These are phyloP conservation scores for Aphodius sticticus DNA, from an alignment of 2,888 invertebrate species.

Conservation along the genomic window DNA sequence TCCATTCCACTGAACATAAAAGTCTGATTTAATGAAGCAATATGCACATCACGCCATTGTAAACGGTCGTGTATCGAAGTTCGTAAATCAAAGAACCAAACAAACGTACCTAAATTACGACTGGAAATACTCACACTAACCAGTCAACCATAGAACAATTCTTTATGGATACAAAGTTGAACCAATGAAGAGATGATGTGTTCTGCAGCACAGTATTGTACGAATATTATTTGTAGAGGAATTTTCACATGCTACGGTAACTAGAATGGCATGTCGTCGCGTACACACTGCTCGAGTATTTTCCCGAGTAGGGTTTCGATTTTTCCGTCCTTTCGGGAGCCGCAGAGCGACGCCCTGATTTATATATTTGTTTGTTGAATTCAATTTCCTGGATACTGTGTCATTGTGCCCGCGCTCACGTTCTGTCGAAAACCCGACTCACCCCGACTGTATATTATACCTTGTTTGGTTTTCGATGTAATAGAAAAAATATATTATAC, in stretches of 20 bases:
- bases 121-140: not conserved
- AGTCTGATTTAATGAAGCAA: not conserved
- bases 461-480: conserved; percentile 4
- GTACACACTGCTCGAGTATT: conserved; percentile 12
- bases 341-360: conserved; percentile 41
- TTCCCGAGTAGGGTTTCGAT: conserved; percentile 18
- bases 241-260: not conserved
- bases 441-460: not conserved
- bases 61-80: not conserved
- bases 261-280: not conserved
- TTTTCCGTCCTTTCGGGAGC: conserved; percentile 11
- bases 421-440: conserved; percentile 1
- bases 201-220: not conserved
- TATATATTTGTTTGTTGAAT: conserved; percentile 53
- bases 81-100: not conserved
- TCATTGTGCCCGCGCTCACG: conserved; percentile 19
- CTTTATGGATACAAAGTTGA: not conserved
- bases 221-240: not conserved
- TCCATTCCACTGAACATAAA: not conserved
- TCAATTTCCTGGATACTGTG: conserved; percentile 47
- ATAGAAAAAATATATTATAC: not conserved
- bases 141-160: not conserved
- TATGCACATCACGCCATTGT: not conserved
- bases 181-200: not conserved
- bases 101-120: not conserved